Base-by-base conservation (phyloP, 2,888 invertebrate species). In the Auanema sp. region DNA sequence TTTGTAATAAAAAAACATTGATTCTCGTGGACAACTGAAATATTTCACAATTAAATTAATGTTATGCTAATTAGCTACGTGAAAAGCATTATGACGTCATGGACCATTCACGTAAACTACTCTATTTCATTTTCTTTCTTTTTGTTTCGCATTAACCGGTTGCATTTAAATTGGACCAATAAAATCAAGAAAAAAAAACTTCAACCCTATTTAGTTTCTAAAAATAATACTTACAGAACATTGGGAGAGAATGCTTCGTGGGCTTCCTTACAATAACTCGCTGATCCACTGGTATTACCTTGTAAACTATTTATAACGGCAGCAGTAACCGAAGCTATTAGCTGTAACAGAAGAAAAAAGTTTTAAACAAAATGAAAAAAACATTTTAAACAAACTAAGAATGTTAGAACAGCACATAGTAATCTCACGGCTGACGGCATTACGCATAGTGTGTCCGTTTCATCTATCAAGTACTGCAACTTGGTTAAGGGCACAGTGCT, bases 1-100 rank as follows among this genome's bases (percentile, higher is more conserved):
- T 62, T 71, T 62, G 66, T 72, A 77, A 61, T 70, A 77, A 63
- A 71, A 69, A 63, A 76, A 76, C 76, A 77, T 76, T 1, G 74
- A 66, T 49, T 77, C 77, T 11, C 68, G 67, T 1, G 72, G 76
- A 40, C 77, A 77, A 60, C 76, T 76, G 60, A 49, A 70, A 55
- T 1, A n/a, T n/a, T n/a, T n/a, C n/a, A n/a, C n/a, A n/a, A n/a
- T n/a, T n/a, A n/a, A n/a, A n/a, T n/a, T n/a, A n/a, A n/a, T n/a
- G n/a, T n/a, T n/a, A n/a, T n/a, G n/a, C n/a, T n/a, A n/a, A n/a
- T n/a, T n/a, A n/a, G n/a, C n/a, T n/a, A n/a, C n/a, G n/a, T n/a
- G n/a, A n/a, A n/a, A n/a, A n/a, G n/a, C n/a, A n/a, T n/a, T n/a
- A n/a, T n/a, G n/a, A n/a, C n/a, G n/a, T n/a, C n/a, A n/a, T n/a